These are phyloP conservation scores for Autographa gamma DNA, from an alignment of 2,888 invertebrate genomes.

Conservation along the genomic window DNA sequence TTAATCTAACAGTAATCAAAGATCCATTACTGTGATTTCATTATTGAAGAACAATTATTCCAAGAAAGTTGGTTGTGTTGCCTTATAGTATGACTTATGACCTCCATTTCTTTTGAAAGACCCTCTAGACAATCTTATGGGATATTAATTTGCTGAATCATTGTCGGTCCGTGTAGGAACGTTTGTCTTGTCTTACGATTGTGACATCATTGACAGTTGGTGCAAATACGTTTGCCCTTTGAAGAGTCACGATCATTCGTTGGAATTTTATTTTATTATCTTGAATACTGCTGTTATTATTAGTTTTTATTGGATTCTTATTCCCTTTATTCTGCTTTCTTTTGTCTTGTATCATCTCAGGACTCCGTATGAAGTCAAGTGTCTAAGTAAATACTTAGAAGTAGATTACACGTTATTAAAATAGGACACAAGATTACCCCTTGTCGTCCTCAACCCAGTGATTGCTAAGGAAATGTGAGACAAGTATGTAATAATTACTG, in stretches of 20 bases:
- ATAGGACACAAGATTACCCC: constrained; percentile 28
- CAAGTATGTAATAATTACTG: constrained; percentile 66
- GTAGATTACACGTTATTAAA: constrained; percentile 4
- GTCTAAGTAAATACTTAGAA: background rate
- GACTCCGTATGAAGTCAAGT: background rate
- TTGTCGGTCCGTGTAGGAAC: constrained; percentile 25
- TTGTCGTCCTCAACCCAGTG: constrained; percentile 19
- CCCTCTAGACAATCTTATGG: constrained; percentile 16
- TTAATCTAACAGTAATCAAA: constrained; percentile 79
- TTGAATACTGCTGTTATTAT: too few species aligned
- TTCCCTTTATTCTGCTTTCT: background rate
- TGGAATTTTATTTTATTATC: too few species aligned
- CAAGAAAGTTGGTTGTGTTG: constrained; percentile 63
- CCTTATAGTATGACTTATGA: constrained; percentile 60
- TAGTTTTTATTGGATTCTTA: background rate
- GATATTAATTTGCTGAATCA: constrained; percentile 48
- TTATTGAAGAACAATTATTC: constrained; percentile 75
- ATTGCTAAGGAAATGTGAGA: constrained; percentile 53
- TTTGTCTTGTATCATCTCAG: background rate
- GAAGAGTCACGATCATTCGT: background rate
- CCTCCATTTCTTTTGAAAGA: constrained; percentile 52
- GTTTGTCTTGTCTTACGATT: constrained; percentile 18
- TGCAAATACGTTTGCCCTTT: constrained; percentile 11
- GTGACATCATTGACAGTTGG: constrained; percentile 21
- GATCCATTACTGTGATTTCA: constrained; percentile 75